These are phyloP conservation scores for Hylaea fasciaria DNA, from an alignment of 2,888 invertebrate species.

Conservation along the genomic window DNA sequence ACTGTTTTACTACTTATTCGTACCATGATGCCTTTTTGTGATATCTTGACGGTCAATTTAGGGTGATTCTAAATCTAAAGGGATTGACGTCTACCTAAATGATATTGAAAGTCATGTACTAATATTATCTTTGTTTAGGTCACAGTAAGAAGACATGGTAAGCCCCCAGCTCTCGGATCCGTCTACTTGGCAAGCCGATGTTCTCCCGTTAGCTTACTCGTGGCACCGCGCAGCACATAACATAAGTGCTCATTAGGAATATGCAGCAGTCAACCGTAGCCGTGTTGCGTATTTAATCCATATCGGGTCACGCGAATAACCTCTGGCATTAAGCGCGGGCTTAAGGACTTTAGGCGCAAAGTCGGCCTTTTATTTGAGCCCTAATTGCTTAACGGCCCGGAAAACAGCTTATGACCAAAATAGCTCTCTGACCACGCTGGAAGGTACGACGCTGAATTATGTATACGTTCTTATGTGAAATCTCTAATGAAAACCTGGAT, in stretches of 20 bases:
- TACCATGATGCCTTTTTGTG: too few species aligned
- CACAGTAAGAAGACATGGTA: too few species aligned
- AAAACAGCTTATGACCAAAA: slow-evolving; percentile 54
- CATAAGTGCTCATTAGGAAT: neutral
- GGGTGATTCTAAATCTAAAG: too few species aligned
- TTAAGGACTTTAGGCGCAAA: slow-evolving; percentile 45
- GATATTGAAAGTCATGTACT: too few species aligned
- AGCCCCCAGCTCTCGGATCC: too few species aligned
- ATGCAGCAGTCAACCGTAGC: slow-evolving; percentile 3
- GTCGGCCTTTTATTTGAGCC: slow-evolving; percentile 48
- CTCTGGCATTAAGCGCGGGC: slow-evolving; percentile 39
- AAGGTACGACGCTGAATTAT: slow-evolving; percentile 31
- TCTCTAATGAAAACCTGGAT: slow-evolving; percentile 25
- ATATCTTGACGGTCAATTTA: too few species aligned
- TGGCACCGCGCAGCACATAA: too few species aligned
- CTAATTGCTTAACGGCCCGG: slow-evolving; percentile 55
- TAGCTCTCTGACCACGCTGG: slow-evolving; percentile 40
- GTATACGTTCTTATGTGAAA: slow-evolving; percentile 17
- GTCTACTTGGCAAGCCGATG: too few species aligned
- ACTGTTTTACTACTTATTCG: too few species aligned
- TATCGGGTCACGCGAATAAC: slow-evolving; percentile 32
- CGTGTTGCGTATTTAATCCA: slow-evolving; percentile 11
- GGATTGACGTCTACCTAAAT: too few species aligned
- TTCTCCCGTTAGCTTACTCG: too few species aligned
- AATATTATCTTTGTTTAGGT: too few species aligned